These are phyloP conservation scores for Aphrocallistes beatrix DNA, from an alignment of 37 sponge, comb jelly and placozoan species.

Conservation along the genomic window DNA sequence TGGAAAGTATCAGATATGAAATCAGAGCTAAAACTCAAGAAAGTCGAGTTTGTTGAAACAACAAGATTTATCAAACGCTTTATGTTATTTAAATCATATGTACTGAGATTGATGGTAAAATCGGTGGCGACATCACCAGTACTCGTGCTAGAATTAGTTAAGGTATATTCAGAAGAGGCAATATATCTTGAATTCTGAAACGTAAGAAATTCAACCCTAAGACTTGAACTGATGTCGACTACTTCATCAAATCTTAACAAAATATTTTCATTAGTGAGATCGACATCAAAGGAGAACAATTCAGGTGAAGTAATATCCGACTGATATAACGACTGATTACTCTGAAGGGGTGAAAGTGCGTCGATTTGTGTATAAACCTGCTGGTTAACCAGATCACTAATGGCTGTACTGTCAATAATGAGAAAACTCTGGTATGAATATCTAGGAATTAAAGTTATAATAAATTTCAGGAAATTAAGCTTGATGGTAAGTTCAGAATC, in stretches of 20 bases:
- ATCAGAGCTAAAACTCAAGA: constrained; percentile 22
- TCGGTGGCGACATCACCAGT: constrained; percentile 33
- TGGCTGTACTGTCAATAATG: background rate
- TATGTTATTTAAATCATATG: constrained; percentile 63
- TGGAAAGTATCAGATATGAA: constrained; percentile 48
- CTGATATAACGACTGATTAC: constrained; percentile 19
- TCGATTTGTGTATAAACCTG: background rate
- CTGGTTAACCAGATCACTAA: background rate
- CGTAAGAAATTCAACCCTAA: constrained; percentile 46
- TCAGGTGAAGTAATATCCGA: constrained; percentile 44
- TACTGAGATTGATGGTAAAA: constrained; percentile 50
- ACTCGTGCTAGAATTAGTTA: constrained; percentile 25
- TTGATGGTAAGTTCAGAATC: too few species aligned
- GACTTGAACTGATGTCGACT: constrained; percentile 32
- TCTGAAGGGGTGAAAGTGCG: background rate
- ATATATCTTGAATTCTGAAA: constrained; percentile 28
- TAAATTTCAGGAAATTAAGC: background rate
- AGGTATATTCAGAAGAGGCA: constrained; percentile 32
- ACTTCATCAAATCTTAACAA: constrained; percentile 69
- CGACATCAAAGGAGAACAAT: constrained; percentile 52
- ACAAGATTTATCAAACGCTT: constrained; percentile 48
- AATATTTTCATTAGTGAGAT: constrained; percentile 56
- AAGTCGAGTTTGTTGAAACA: constrained; percentile 38
- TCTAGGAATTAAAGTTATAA: background rate
- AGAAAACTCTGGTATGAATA: background rate